Evolutionary conservation across 2,888 invertebrate species (phyloP), one percentile per base, ranked within the genome.

Genomic region (Micoletzkya japonica): DNA sequence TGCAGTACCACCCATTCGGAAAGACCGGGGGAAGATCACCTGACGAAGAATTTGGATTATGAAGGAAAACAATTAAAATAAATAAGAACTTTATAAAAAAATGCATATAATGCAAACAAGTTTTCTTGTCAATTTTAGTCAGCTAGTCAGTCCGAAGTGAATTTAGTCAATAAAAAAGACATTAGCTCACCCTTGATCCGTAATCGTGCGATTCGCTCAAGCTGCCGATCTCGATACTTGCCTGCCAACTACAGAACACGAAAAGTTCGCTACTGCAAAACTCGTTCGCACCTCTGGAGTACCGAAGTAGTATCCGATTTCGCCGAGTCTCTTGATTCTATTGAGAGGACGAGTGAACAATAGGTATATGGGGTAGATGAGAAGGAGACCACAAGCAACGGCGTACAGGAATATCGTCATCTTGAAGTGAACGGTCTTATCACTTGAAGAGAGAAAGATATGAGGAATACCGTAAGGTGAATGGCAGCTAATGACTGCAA

Each of bases 1-100:
- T 85, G 0, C 90, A 90, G 80, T 91, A 93, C 94, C 94, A 94
- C 0, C 94, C 94, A 83, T 94, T 94, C 0, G 94, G 94, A 85
- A 90, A 94, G 0, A 92, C 92, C 0, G 93, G 93, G 0, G 93
- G 93, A 2, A 92, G 85, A 0, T 88, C 87, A 0, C 92, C 92
- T 6, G 90, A 24, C 7, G 39, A 32, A 28, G 14, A 28, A 26
- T 32, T n/a, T n/a, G n/a, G n/a, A n/a, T n/a, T n/a, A n/a, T n/a
- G n/a, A n/a, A n/a, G n/a, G n/a, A n/a, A n/a, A n/a, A n/a, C n/a
- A n/a, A n/a, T n/a, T n/a, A n/a, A n/a, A n/a, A n/a, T n/a, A n/a
- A n/a, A n/a, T n/a, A n/a, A n/a, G n/a, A n/a, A n/a, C n/a, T n/a
- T n/a, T n/a, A n/a, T n/a, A n/a, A n/a, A n/a, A n/a, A n/a, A n/a